Base-by-base conservation (phyloP, 2,113 vertebrate genomes). In the Halcyon malimbica region DNA sequence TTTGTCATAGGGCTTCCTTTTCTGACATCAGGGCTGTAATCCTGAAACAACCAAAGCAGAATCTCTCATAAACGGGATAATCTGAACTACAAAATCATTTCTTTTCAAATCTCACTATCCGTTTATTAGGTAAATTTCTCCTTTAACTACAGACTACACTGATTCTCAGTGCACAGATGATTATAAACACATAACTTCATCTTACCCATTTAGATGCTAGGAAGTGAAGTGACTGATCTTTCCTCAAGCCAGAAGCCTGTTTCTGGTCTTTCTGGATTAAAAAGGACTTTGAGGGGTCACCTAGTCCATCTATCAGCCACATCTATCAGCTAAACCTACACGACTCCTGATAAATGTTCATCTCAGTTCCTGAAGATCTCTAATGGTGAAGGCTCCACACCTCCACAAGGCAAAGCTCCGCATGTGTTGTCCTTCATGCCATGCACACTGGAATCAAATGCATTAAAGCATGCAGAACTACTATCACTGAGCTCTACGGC, bases 381-480 rank as follows among this genome's bases (percentile, higher is more conserved):
- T 73, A 42, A 77, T 7, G 18, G 37, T 10, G 23, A 14, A 83
- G 33, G 31, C 33, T 53, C 33, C 20, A 51, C 35, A 8, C 11
- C 35, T 80, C 73, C 53, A 41, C 18, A 16, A 86, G 57, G 21
- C 28, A 89, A 86, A 80, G 46, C 37, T 64, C 48, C 63, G 41
- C 2, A 4, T 0, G 0, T 0, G 2, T 6, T 81, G 54, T 17
- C 51, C 46, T 78, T 62, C 6, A 0, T 5, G 31, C 33, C 18
- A 83, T 53, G 51, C 6, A 3, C 0, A 1, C 42, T 4, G 1
- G 44, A 29, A 75, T 33, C 39, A 46, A 65, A 70, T 10, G 4
- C 51, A 59, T 29, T 35, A 53, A 57, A 57, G 31, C 10, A 13
- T 2, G 9, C 26, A 33, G 37, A 74, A n/a, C 28, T 67, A n/a